These are phyloP conservation scores for Cataglyphis albicans DNA, from an alignment of 2,888 invertebrate species.

Conservation along the genomic window DNA sequence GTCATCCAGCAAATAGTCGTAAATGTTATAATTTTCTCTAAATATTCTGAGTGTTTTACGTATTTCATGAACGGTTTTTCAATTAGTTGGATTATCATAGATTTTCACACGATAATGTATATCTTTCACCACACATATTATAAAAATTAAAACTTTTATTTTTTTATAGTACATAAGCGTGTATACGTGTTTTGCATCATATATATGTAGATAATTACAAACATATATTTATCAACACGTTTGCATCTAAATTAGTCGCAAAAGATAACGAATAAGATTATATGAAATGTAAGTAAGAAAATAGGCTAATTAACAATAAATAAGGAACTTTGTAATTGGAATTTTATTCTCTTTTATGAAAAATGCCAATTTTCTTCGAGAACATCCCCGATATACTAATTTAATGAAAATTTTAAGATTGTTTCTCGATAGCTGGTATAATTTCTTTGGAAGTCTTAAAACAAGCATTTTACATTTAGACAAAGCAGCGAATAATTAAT, in stretches of 20 bases:
- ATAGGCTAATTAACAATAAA: not conserved
- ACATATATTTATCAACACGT: not conserved
- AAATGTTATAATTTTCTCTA: conserved; percentile 36
- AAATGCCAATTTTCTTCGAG: conserved; percentile 4
- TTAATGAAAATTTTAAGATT: not conserved
- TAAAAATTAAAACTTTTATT: not conserved
- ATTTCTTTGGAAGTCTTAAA: not conserved
- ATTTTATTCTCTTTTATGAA: not conserved
- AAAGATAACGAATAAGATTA: not conserved
- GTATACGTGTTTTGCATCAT: no score
- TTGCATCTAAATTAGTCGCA: not conserved
- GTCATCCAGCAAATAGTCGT: not conserved
- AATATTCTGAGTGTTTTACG: not conserved
- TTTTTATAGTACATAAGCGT: no score
- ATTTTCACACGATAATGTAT: not conserved
- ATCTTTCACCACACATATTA: not conserved
- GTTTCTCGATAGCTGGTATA: not conserved
- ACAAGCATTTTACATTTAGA: not conserved
- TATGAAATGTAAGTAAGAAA: not conserved
- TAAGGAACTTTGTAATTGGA: not conserved
- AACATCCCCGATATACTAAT: not conserved
- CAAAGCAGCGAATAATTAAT: conserved; percentile 35
- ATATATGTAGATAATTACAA: not conserved
- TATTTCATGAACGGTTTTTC: not conserved
- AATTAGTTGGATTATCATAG: conserved; percentile 1